A percentile compares a stretch with the other conserved stretches of the same genome.
These are phyloP conservation scores for Blastobasis lacticolella DNA, from an alignment of 2,888 invertebrate genomes.

Conservation along the genomic window DNA sequence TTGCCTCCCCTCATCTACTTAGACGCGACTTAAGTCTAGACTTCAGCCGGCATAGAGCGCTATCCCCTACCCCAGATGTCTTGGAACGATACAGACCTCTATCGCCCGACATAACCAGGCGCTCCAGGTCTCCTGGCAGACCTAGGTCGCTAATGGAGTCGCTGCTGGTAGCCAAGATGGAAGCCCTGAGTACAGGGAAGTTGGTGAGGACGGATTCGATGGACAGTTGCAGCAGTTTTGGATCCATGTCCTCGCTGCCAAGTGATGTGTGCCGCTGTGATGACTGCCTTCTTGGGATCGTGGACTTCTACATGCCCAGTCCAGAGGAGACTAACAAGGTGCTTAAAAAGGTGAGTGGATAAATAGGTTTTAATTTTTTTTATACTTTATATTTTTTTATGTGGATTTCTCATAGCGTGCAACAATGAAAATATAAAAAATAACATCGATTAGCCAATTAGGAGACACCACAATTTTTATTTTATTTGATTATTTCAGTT, in stretches of 20 bases:
- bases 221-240: conserved; percentile 82
- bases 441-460: background rate
- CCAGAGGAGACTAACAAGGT: conserved; percentile 66
- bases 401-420: no score
- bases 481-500: no score
- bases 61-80: conserved; percentile 66
- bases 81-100: conserved; percentile 45
- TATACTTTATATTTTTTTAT: no score
- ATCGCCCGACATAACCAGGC: conserved; percentile 60
- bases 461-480: no score
- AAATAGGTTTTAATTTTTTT: background rate
- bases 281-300: conserved; percentile 87
- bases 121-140: conserved; percentile 70
- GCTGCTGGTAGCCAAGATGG: conserved; percentile 87
- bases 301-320: conserved; percentile 79
- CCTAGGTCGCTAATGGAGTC: conserved; percentile 89
- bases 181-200: conserved; percentile 75
- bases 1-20: conserved; percentile 41
- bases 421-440: no score
- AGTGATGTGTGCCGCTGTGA: conserved; percentile 88
- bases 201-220: conserved; percentile 84
- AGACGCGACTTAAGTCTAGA: conserved; percentile 35
- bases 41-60: conserved; percentile 44
- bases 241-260: conserved; percentile 79
- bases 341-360: conserved; percentile 76